Base-by-base conservation (phyloP, 2,888 invertebrate species). In the Epirrhoe tristata region DNA sequence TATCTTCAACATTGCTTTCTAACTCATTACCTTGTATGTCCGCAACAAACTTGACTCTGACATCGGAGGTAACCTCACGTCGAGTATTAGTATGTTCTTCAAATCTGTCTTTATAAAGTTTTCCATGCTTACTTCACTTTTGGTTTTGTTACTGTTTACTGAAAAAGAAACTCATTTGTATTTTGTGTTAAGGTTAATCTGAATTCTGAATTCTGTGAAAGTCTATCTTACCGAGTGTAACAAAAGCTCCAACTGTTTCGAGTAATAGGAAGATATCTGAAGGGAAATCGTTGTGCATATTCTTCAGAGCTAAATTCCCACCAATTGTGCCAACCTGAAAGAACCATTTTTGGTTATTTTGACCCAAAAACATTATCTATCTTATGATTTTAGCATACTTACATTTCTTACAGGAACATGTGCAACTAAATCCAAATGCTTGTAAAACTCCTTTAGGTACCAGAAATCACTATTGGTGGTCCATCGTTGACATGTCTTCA, bases 321-420 rank as follows among this genome's bases (percentile, higher is more conserved):
- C 96, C 97, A 66, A 97, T 87, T 0, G 95, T 95, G 31, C 96
- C 97, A 68, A 94, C 90, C 95, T 95, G 79, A 46, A 81, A 83
- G 48, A 39, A 14, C 34, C 34, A 24, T 36, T 17, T 7, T 66
- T 50, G 32, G n/a, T 24, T 24, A 24, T 24, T 24, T 24, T 1
- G 24, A 24, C 24, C 24, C 34, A 61, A 55, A 50, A 46, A 63
- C 51, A 54, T 34, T 34, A 5, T 39, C 12, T 39, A 3, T 36
- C 2, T 7, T 43, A 43, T 12, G 5, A 39, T 43, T 6, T 34
- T 7, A 34, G 7, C 39, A 48, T n/a, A 89, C 95, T 93, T 84
- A 96, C 96, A 88, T 97, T 97, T 83, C 97, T 92, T 0, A 97
- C 95, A 16, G 96, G 95, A 4, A 95, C 93, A 82, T 95, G 96